Evolutionary conservation across 2,888 invertebrate species (phyloP).

Genomic region (Catocala sponsa): DNA sequence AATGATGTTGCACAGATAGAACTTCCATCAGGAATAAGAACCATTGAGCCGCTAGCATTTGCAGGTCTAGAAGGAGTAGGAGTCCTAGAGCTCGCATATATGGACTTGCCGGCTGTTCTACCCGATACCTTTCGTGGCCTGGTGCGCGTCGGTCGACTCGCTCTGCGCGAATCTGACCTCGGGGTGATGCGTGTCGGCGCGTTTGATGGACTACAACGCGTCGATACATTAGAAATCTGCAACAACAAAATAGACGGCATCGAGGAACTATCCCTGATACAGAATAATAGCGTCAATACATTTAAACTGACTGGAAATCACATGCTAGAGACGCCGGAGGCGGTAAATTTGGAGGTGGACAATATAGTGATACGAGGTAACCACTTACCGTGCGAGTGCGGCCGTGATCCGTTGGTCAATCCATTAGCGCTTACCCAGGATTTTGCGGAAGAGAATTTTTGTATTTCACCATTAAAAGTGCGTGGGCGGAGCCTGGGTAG

Average conservation of each 20-base stretch:
- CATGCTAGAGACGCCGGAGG: constrained; percentile 93
- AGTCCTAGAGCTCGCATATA: constrained; percentile 93
- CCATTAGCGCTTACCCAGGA: constrained; percentile 91
- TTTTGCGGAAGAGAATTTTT: constrained; percentile 93
- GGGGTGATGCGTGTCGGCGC: constrained; percentile 92
- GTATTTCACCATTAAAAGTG: constrained; percentile 95
- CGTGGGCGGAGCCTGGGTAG: constrained; percentile 93
- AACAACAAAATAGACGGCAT: constrained; percentile 96
- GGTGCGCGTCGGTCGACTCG: constrained; percentile 91
- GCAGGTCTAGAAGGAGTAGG: constrained; percentile 94
- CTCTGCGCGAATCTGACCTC: constrained; percentile 94
- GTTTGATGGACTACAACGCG: constrained; percentile 92
- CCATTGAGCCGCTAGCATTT: constrained; percentile 94
- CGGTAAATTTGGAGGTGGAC: constrained; percentile 91
- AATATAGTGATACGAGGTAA: constrained; percentile 92
- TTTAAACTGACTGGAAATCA: constrained; percentile 95
- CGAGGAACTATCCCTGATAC: constrained; percentile 91
- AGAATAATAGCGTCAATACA: constrained; percentile 91
- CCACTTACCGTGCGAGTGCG: constrained; percentile 96
- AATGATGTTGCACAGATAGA: constrained; percentile 94
- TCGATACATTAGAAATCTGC: constrained; percentile 92
- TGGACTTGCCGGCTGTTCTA: constrained; percentile 92
- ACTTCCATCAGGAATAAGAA: constrained; percentile 93
- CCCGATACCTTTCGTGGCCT: constrained; percentile 93
- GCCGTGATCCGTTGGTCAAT: constrained; percentile 92